Conservation (phyloP, 2,888 invertebrate species). For the Folsomia manolachei region DNA sequence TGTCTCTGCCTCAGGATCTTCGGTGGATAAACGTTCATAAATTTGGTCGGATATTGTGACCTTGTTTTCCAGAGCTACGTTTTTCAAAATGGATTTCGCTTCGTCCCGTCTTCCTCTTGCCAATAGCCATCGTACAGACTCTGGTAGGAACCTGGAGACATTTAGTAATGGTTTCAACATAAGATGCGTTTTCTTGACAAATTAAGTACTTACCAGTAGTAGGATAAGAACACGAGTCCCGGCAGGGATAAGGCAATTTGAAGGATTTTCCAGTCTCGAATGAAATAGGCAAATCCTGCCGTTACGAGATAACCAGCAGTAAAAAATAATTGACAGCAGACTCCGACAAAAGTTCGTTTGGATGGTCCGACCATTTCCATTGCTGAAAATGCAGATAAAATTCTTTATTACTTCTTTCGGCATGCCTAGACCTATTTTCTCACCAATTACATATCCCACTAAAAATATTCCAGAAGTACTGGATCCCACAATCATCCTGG, state of each 20-base stretch:
- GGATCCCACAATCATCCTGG: constrained; percentile 67
- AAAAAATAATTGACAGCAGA: constrained; percentile 72
- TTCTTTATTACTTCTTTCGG: not conserved
- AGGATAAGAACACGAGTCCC: constrained; percentile 65
- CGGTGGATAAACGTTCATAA: constrained; percentile 54
- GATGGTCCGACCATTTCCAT: constrained; percentile 64
- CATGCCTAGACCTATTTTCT: constrained; percentile 45
- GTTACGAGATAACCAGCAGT: constrained; percentile 69
- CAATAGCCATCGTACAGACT: constrained; percentile 70
- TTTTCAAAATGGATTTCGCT: constrained; percentile 63
- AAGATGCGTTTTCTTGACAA: not conserved
- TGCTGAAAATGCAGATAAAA: constrained; percentile 35
- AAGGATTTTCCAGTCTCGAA: constrained; percentile 67
- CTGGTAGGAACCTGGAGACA: constrained; percentile 64
- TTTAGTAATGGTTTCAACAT: not conserved
- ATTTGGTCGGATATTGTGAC: constrained; percentile 59
- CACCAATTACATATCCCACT: constrained; percentile 74
- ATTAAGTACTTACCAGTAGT: constrained; percentile 63
- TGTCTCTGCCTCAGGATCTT: constrained; percentile 27
- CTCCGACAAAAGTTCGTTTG: constrained; percentile 67
- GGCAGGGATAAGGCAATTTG: constrained; percentile 70
- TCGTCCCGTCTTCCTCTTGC: constrained; percentile 63
- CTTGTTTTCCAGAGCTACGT: constrained; percentile 66
- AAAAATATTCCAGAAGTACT: constrained; percentile 74
- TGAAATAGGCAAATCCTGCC: constrained; percentile 65